Evolutionary conservation across 2,888 invertebrate species (phyloP), one percentile per base, ranked within the genome.

Genomic region (Schizaphis graminum): DNA sequence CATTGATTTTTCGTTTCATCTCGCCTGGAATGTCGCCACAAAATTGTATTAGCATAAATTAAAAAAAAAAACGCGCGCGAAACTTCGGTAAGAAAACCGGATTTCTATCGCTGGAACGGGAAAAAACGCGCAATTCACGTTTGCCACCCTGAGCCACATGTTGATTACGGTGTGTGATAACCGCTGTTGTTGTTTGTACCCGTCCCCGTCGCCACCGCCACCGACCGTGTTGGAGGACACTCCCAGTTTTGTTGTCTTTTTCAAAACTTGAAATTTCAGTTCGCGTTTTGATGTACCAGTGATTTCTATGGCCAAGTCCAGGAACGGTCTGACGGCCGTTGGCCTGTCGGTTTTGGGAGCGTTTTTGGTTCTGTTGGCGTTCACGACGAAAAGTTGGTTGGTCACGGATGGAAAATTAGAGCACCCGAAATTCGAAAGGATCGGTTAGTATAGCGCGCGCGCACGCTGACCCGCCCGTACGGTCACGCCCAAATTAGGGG

Each of bases 331-430:
- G 95, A 96, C 96, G 96, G 98, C 98, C 28, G 96, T 98, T 84
- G 96, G 97, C 89, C 96, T 97, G 95, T 97, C 97, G 94, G 96
- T 96, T 41, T 95, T 97, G 44, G 97, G 97, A 7, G 97, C 98
- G 95, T 95, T 98, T 88, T 97, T 98, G 95, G 97, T 98, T 95
- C 96, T 98, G 91, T 97, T 98, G 95, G 97, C 98, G 11, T 99
- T 98, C 96, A 97, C 97, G 57, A 98, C 98, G 91, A 98, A 98
- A 0, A 98, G 97, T 96, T 99, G 99, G 99, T 96, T 99, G 92
- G 97, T 98, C 95, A 98, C 97, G 35, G 98, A 98, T 96, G 98
- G 98, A 24, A 97, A 97, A 96, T 96, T 98, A 28, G 96, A 96
- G 95, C 96, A 98, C 95, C 98, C 98, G 0, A 98, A 98, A 95